These are phyloP conservation scores for Quadriops clusia DNA, from an alignment of 2,888 invertebrate species.

Conservation along the genomic window DNA sequence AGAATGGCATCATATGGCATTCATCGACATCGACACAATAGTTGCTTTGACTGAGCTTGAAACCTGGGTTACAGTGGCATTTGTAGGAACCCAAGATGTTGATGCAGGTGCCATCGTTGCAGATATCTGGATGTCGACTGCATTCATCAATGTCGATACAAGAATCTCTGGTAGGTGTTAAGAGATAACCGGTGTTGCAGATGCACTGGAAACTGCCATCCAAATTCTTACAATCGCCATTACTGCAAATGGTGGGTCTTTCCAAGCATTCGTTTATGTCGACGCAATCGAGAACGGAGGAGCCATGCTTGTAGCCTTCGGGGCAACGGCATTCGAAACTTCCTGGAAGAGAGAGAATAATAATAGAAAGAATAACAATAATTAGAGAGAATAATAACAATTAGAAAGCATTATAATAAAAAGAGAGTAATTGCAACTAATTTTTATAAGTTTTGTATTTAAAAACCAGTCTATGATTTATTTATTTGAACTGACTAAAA, in stretches of 20 bases:
- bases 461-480: no score
- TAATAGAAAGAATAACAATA: no score
- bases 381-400: no score
- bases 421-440: no score
- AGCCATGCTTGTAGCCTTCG: constrained; percentile 36
- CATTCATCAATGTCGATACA: constrained; percentile 68
- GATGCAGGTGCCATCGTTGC: constrained; percentile 66
- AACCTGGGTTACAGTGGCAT: constrained; percentile 64
- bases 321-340: constrained; percentile 56
- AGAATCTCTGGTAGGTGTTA: constrained; percentile 50
- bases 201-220: constrained; percentile 70
- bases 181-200: constrained; percentile 60
- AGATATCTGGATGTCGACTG: constrained; percentile 56
- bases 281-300: constrained; percentile 48
- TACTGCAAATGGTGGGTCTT: constrained; percentile 52
- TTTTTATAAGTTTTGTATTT: no score
- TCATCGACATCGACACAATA: constrained; percentile 77
- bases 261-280: constrained; percentile 68
- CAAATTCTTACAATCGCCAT: constrained; percentile 67
- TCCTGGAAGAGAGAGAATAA: no score
- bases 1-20: constrained; percentile 69
- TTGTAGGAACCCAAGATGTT: constrained; percentile 59
- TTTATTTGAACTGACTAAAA: no score
- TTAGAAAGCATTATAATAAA: no score
- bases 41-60: constrained; percentile 63